phyloP scores from a whole-genome alignment of 2,888 invertebrate species.

The Eupelmus urozonus region DNA sequence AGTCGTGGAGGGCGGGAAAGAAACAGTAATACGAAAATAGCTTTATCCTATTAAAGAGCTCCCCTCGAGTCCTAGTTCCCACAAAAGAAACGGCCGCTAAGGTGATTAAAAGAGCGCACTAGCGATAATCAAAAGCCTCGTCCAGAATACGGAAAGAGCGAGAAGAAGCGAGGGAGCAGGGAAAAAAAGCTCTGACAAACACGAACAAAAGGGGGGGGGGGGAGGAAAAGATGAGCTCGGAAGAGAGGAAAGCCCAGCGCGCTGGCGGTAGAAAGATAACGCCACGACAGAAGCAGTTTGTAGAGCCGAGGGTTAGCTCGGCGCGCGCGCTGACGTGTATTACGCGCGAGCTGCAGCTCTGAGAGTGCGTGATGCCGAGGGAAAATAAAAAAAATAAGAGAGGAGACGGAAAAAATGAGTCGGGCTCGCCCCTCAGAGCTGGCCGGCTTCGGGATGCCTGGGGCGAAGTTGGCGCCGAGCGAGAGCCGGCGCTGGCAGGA shows the following conservation, averaged over 20 bases:
- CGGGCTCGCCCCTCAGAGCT: neutral
- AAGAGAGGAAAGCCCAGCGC: neutral
- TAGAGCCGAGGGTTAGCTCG: slow-evolving; percentile 7
- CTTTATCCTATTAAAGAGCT: too few relatives aligned
- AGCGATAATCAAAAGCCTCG: slow-evolving; percentile 3
- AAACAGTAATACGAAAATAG: too few relatives aligned
- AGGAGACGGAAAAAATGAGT: neutral
- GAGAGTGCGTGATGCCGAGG: neutral
- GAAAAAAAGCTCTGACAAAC: slow-evolving; percentile 13
- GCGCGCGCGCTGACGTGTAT: slow-evolving; percentile 7
- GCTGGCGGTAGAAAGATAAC: neutral
- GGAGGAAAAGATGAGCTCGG: slow-evolving; percentile 15
- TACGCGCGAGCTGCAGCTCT: neutral
- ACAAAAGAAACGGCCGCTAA: too few relatives aligned
- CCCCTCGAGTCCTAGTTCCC: too few relatives aligned
- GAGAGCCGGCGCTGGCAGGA: neutral
- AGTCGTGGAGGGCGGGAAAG: too few relatives aligned
- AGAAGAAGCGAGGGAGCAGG: slow-evolving; percentile 45
- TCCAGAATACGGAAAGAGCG: slow-evolving; percentile 59
- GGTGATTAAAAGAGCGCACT: neutral
- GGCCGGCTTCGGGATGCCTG: too few relatives aligned
- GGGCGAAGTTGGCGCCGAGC: neutral
- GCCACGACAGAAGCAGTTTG: slow-evolving; percentile 20
- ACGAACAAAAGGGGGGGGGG: slow-evolving; percentile 9
- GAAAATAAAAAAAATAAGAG: slow-evolving; percentile 58